Evolutionary conservation across 2,888 invertebrate genomes (phyloP).

Genomic region (Keiferia lycopersicella): DNA sequence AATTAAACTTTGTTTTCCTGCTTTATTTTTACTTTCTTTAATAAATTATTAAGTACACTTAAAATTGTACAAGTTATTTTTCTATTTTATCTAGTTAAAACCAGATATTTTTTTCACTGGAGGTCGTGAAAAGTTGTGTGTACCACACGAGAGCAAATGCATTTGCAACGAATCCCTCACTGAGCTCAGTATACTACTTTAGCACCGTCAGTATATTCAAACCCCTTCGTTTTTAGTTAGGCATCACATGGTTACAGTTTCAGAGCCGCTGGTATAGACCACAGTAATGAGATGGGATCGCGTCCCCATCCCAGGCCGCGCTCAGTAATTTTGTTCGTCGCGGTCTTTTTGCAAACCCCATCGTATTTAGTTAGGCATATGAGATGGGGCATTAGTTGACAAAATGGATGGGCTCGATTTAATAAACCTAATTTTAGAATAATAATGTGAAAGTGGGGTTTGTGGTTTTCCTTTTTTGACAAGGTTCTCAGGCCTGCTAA

Average conservation of each 20-base stretch:
- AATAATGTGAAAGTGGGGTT: neutral
- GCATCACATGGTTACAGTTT: conserved; percentile 12
- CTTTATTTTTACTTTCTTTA: too few relatives aligned
- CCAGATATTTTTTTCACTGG: too few relatives aligned
- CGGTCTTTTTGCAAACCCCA: conserved; percentile 27
- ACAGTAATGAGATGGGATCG: conserved; percentile 64
- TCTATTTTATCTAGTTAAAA: too few relatives aligned
- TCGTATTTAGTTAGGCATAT: conserved; percentile 30
- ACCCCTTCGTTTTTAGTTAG: too few relatives aligned
- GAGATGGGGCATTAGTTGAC: conserved; percentile 29
- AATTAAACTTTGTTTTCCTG: too few relatives aligned
- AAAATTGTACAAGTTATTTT: too few relatives aligned
- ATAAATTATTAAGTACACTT: too few relatives aligned
- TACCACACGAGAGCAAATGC: too few relatives aligned
- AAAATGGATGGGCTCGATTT: conserved; percentile 6
- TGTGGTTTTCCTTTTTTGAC: neutral
- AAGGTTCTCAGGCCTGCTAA: neutral
- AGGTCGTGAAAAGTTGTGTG: too few relatives aligned
- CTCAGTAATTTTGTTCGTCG: conserved; percentile 32
- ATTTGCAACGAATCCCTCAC: too few relatives aligned
- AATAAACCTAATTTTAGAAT: neutral
- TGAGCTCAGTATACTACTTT: too few relatives aligned
- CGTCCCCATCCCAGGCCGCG: conserved; percentile 37
- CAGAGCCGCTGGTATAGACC: conserved; percentile 30
- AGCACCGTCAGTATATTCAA: too few relatives aligned